phyloP scores from a whole-genome alignment of 2,888 invertebrate genomes.

The Spisula subtruncata region DNA sequence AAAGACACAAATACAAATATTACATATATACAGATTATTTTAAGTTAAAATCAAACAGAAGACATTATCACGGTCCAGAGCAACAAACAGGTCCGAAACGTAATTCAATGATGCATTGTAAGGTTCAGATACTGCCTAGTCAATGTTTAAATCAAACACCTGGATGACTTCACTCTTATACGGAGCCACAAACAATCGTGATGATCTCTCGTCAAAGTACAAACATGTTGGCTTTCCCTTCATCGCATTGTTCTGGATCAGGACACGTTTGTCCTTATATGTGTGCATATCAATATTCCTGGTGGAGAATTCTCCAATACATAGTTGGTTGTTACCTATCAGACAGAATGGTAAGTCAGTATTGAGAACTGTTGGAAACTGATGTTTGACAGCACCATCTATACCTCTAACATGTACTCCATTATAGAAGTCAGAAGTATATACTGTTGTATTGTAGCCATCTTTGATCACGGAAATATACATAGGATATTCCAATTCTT shows the following conservation, averaged over 20 bases:
- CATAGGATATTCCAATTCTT: background rate
- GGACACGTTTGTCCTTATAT: background rate
- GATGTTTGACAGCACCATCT: background rate
- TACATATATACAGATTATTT: too few relatives aligned
- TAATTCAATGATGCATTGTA: too few relatives aligned
- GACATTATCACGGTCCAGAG: too few relatives aligned
- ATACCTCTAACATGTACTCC: background rate
- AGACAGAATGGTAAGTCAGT: background rate
- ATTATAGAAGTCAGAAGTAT: background rate
- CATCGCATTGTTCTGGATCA: background rate
- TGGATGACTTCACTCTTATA: background rate
- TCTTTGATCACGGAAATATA: background rate
- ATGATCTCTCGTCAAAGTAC: background rate
- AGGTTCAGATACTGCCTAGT: too few relatives aligned
- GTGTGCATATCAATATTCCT: background rate
- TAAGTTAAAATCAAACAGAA: too few relatives aligned
- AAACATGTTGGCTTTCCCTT: background rate
- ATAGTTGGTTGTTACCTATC: background rate
- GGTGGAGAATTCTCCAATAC: background rate
- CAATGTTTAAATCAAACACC: background rate
- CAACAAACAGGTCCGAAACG: too few relatives aligned
- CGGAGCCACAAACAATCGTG: background rate
- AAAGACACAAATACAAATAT: too few relatives aligned
- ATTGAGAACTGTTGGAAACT: background rate
- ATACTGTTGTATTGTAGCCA: background rate